Evolutionary conservation across 2,113 vertebrate genomes (phyloP), one percentile per base, ranked within the genome.

Genomic region (Orthochromis malagaraziensis): DNA sequence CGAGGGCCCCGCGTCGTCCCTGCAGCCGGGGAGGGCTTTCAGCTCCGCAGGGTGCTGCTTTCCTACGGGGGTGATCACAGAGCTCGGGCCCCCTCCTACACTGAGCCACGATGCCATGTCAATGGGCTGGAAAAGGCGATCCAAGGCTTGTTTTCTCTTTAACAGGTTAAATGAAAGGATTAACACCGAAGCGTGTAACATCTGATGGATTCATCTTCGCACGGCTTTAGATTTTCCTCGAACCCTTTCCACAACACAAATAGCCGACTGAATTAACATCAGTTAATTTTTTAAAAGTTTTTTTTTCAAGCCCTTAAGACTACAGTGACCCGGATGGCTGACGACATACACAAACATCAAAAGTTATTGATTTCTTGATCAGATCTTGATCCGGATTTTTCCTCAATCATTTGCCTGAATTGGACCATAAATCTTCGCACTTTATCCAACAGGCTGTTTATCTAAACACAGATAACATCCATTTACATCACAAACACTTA

Each of bases 61-160:
- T 91, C 94, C 91, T 65, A 79, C 91, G 40, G 91, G 87, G 93
- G 73, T 92, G 96, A 97, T 96, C 95, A 97, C 91, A 96, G 95
- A 79, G 10, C 75, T 42, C 91, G 6, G 49, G 35, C 58, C 91
- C 86, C 91, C 88, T 84, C 88, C 87, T 53, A 92, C 93, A 92
- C 91, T 40, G 88, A 89, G 94, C 91, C 86, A 33, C 88, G 85
- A 91, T 86, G 91, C 84, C 16, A 83, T 47, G 79, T 93, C 89
- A 94, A 92, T 89, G 88, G 89, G 89, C 92, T 91, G 91, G 73
- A 90, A 95, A 85, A 90, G 88, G 77, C 58, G 29, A 84, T 53
- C 70, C 81, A 4, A 42, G 85, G 54, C 92, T 86, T 92, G 89
- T 93, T 94, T 89, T 94, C 82, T 84, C 92, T 92, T 89, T 93